Evolutionary conservation across 2,888 invertebrate genomes (phyloP).

Genomic region (Muscina levida): DNA sequence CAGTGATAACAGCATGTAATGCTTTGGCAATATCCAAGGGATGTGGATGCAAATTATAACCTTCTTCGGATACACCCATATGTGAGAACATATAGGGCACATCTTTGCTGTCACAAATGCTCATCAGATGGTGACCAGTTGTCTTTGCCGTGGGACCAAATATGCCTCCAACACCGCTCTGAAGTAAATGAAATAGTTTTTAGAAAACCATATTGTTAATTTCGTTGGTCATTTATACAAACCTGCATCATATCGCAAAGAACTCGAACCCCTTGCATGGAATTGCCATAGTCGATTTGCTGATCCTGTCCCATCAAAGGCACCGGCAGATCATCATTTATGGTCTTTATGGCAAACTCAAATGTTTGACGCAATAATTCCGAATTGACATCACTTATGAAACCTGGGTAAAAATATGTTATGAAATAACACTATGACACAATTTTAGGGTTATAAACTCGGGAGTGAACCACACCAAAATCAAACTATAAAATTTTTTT

Average conservation of each 20-base stretch:
- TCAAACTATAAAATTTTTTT: no score
- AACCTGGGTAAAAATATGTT: conserved; percentile 69
- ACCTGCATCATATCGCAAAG: conserved; percentile 82
- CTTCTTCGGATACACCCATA: conserved; percentile 84
- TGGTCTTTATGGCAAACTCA: conserved; percentile 75
- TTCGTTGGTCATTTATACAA: conserved; percentile 13
- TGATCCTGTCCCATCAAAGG: conserved; percentile 72
- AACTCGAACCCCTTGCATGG: conserved; percentile 81
- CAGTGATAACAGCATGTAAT: conserved; percentile 85
- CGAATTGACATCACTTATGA: conserved; percentile 74
- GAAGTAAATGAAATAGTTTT: background rate
- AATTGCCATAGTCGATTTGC: conserved; percentile 81
- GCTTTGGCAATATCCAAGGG: conserved; percentile 83
- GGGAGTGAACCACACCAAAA: no score
- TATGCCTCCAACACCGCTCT: conserved; percentile 88
- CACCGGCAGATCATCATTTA: conserved; percentile 74
- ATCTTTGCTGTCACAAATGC: conserved; percentile 90
- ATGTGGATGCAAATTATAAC: conserved; percentile 87
- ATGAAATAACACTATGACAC: no score
- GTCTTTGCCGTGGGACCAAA: conserved; percentile 88
- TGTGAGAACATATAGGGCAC: conserved; percentile 91
- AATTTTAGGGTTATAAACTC: no score
- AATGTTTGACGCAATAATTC: conserved; percentile 74
- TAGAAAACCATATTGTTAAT: no score
- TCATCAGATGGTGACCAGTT: conserved; percentile 88